Evolutionary conservation across 2,797 vertebrate species (phyloP), one percentile per base, ranked within the genome.

Genomic region (Danio tinwini): DNA sequence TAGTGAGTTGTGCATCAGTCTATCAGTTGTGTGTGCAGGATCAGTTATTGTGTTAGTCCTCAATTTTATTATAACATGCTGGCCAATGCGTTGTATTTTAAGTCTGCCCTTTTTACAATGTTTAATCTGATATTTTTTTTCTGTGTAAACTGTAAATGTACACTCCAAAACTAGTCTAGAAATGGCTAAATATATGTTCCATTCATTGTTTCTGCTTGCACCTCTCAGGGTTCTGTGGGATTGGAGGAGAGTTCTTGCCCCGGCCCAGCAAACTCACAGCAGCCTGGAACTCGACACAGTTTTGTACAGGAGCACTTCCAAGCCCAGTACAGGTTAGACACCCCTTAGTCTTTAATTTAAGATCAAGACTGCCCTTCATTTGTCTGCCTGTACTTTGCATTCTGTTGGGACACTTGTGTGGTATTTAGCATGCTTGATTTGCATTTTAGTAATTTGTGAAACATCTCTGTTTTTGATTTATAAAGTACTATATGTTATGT

Each of bases 301-400:
- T 98, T 98, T 14, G 97, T 98, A 65, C 95, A 97, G 86, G 97
- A 95, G 84, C 96, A 98, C 90, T 98, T 98, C 88, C 97, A 98
- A 90, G 97, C 97, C 0, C 97, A 98, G 86, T 98, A 98, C 92
- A 96, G 96, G 97, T 98, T 88, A 93, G 93, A 21, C 1, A 45
- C 16, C 14, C 17, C 0, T 44, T 39, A 44, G 40, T n/a, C 19
- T 65, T 56, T 56, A 11, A 74, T 62, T 72, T 58, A 29, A 72
- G 17, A 45, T 49, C n/a, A 63, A 47, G 16, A n/a, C 19, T 1
- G 0, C 12, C 7, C 39, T 56, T 72, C n/a, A 56, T 56, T 11
- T 10, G 6, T 10, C 69, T 21, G 6, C 16, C 29, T 53, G 29
- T 52, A 2, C 14, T 17, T 53, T 53, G 49, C 4, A 53, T 53